phyloP scores from a whole-genome alignment of 2,797 vertebrate genomes.

The Hoplostethus mediterraneus region DNA sequence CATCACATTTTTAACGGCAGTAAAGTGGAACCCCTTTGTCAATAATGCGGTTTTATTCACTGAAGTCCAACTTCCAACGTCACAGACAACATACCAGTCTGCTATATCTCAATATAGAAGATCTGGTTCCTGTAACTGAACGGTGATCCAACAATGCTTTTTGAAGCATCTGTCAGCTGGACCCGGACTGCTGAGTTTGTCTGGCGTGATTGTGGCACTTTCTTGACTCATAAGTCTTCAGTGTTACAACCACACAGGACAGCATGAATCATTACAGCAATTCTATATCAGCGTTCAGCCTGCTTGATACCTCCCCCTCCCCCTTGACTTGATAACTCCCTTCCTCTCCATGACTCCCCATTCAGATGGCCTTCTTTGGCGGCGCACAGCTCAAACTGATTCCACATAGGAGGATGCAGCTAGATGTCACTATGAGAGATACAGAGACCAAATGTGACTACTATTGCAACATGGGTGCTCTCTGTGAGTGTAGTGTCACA shows the following conservation, averaged over 20 bases:
- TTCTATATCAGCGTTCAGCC: constrained; percentile 61
- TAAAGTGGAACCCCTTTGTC: not conserved
- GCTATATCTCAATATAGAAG: not conserved
- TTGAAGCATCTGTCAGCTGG: constrained; percentile 18
- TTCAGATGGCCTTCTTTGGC: constrained; percentile 34
- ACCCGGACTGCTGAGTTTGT: constrained; percentile 41
- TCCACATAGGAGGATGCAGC: constrained; percentile 9
- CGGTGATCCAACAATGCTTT: not conserved
- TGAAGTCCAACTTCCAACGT: not conserved
- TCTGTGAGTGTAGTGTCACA: constrained; percentile 1
- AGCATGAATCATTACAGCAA: constrained; percentile 57
- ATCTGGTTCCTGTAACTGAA: not conserved
- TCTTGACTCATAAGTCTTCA: constrained; percentile 49
- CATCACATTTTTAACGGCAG: not conserved
- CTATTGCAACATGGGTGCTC: not conserved
- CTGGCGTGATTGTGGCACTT: constrained; percentile 38
- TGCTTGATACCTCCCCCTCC: constrained; percentile 32
- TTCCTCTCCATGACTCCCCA: constrained; percentile 29
- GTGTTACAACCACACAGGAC: constrained; percentile 54
- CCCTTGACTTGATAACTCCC: constrained; percentile 34
- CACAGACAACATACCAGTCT: not conserved
- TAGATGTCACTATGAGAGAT: not conserved
- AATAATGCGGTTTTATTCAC: constrained; percentile 12
- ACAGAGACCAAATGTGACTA: constrained; percentile 14
- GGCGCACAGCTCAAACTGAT: constrained; percentile 9